Evolutionary conservation across 2,888 invertebrate species (phyloP), one percentile per base, ranked within the genome.

Genomic region (Agrypnus murinus): DNA sequence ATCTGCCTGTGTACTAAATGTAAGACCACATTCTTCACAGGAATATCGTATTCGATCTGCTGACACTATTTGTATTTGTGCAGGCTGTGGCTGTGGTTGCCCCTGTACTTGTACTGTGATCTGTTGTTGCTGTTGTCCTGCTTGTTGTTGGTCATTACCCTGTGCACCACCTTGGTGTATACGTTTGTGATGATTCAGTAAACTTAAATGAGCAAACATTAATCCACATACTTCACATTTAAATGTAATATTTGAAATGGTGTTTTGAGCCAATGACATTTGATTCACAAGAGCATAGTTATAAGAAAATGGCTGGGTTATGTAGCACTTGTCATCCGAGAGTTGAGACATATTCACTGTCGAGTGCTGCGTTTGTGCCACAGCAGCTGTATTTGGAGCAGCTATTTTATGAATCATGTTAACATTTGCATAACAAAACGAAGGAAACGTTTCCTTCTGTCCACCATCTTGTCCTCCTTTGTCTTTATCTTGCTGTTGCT

Each of bases 171-270:
- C 90, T 69, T 91, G 90, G 82, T 94, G 94, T 81, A 93, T 92
- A 77, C 94, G 90, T 86, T 95, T 95, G 84, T 95, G 95, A 80
- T 95, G 94, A 86, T 94, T 95, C n/a, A 95, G 86, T 68, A 95
- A 84, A 53, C 93, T 91, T 74, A 95, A 88, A 82, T 95, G 95
- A 0, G 93, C 93, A 84, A 95, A 95, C 89, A 94, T 94, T 71
- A 95, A 87, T 48, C 95, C 95, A 81, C 95, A 95, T 7, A 95
- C 92, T 84, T 95, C 95, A 85, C 95, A 95, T 86, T 95, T 95
- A 84, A 94, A 95, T 77, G 94, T 94, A 25, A 95, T 94, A 81
- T 93, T 94, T 12, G 93, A 91, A 81, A 92, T 92, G 66, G 92
- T 90, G 79, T 92, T 92, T 82, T 92, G 91, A 17, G 93, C 91